Evolutionary conservation across 1,140 invertebrate species (phyloP).

Genomic region (Theocolax elegans): DNA sequence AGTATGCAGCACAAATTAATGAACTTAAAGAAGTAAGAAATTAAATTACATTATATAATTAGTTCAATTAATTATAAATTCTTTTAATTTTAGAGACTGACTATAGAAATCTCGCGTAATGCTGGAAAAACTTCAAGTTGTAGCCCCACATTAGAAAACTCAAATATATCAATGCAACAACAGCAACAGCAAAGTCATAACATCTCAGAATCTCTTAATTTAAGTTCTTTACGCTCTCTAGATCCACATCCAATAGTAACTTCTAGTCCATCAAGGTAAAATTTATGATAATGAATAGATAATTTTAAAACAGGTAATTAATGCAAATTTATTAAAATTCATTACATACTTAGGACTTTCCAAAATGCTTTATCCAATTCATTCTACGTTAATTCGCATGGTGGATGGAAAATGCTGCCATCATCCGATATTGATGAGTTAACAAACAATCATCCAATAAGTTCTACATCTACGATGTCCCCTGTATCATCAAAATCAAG

Average conservation of each 20-base stretch:
- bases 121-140: constrained; percentile 62
- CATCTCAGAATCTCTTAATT: constrained; percentile 44
- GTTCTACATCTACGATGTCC: constrained; percentile 52
- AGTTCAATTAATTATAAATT: constrained; percentile 29
- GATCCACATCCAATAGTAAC: constrained; percentile 53
- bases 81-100: constrained; percentile 70
- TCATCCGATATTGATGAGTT: constrained; percentile 54
- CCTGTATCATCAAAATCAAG: constrained; percentile 50
- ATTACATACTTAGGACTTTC: constrained; percentile 45
- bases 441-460: constrained; percentile 47
- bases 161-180: constrained; percentile 17
- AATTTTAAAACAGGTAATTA: not conserved
- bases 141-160: constrained; percentile 38
- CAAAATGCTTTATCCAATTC: constrained; percentile 47
- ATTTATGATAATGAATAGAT: not conserved
- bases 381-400: constrained; percentile 34
- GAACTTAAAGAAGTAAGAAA: constrained; percentile 82
- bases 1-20: constrained; percentile 84
- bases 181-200: constrained; percentile 44
- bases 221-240: constrained; percentile 46
- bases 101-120: constrained; percentile 79
- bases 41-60: not conserved
- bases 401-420: constrained; percentile 50
- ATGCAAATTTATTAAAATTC: not conserved
- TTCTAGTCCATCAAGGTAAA: constrained; percentile 49